These are phyloP conservation scores for Arctia plantaginis DNA, from an alignment of 2,888 invertebrate genomes.

Conservation along the genomic window DNA sequence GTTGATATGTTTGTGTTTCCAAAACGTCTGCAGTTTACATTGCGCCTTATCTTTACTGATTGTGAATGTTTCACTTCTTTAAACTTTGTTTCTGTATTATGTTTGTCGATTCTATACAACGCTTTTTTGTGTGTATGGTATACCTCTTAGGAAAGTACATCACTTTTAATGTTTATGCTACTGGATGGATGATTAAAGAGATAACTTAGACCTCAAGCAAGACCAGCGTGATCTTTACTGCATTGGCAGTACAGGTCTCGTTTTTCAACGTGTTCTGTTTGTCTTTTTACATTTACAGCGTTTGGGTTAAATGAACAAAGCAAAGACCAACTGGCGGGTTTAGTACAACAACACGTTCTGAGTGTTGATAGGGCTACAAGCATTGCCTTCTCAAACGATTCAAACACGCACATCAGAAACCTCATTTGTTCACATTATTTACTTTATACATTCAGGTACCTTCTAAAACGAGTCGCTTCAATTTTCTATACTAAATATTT, in stretches of 20 bases:
- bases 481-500: neutral
- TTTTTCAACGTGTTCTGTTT: neutral
- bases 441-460: neutral
- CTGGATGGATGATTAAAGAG: neutral
- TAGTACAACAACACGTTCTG: neutral
- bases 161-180: neutral
- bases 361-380: neutral
- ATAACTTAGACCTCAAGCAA: neutral
- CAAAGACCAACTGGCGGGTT: neutral
- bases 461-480: neutral
- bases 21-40: slow-evolving; percentile 57
- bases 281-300: neutral
- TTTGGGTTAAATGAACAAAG: neutral
- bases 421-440: neutral
- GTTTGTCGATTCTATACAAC: slow-evolving; percentile 16
- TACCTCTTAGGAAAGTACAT: neutral
- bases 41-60: slow-evolving; percentile 49
- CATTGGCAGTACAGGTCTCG: neutral
- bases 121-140: neutral
- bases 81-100: slow-evolving; percentile 39
- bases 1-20: slow-evolving; percentile 61
- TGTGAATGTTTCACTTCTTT: slow-evolving; percentile 45
- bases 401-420: neutral
- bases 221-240: neutral
- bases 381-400: neutral